Base-by-base conservation (phyloP, 2,113 vertebrate species). In the Cyprinodon brontotheroides region DNA sequence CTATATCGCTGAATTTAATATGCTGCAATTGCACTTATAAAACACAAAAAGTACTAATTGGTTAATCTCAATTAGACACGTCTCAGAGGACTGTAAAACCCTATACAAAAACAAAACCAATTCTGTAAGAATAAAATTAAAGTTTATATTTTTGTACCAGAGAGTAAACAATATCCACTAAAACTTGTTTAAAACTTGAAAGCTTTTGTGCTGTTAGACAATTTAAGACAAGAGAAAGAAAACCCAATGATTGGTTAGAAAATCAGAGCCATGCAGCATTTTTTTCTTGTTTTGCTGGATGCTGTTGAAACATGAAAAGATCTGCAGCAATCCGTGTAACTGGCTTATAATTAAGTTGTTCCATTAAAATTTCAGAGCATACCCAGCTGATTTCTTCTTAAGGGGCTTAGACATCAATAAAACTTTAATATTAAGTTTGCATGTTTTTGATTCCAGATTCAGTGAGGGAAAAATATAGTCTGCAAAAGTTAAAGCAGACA, bases 221-320 rank as follows among this genome's bases (percentile, higher is more conserved):
- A 65, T 9, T 22, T 6, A 45, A 65, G 5, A 11, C 11, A 40
- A 74, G 29, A 61, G 7, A 39, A 70, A 79, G 36, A 17, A 67
- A 70, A 22, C 50, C 29, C 50, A 3, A 20, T n/a, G 8, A n/a
- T 29, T 22, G 17, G 41, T 29, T 36, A 66, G 22, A 29, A 22
- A 6, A 45, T 66, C 64, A 45, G 41, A 29, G 22, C 38, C 14
- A 14, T 13, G 12, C 45, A 71, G 75, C 20, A 72, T 67, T 67
- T 57, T 37, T 65, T 76, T 63, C 62, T 66, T 71, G 64, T 66
- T 39, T 72, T 47, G 38, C 15, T 71, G 40, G 22, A 48, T 69
- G 67, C 47, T 75, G 67, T 77, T 74, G 75, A 83, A 72, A 53
- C 69, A 87, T 68, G 53, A 64, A 67, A 12, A 65, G 37, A 47